Evolutionary conservation across 1,140 invertebrate species (phyloP), one percentile per base, ranked within the genome.

Genomic region (Platorchestia sp.): DNA sequence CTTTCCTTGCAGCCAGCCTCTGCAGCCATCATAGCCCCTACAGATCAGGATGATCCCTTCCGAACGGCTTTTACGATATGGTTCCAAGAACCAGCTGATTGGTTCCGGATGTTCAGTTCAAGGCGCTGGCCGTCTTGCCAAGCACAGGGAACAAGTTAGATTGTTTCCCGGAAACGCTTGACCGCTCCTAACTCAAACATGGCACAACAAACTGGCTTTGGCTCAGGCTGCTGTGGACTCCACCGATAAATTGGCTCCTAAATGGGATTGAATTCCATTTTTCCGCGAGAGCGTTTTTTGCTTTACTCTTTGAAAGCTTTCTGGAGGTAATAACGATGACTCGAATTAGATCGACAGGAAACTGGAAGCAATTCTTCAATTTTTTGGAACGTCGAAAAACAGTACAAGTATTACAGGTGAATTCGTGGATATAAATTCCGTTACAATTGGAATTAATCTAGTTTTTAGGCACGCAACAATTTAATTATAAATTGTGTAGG

Each of bases 121-220:
- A 44, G 87, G 27, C n/a, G 87, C 87, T 89, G 27, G 59, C 36
- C 87, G 36, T 89, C 87, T 89, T 6, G 41, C 41, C 22, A 89
- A 14, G 41, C 14, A 41, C 87, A 42, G 87, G 41, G 16, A 89
- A 89, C 87, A 89, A 89, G 87, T 89, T 89, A 89, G 87, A 89
- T 89, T 89, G 87, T 89, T 89, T 89, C 87, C 43, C 10, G 87
- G 87, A 89, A 89, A 44, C 41, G 87, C 87, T 89, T 89, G n/a
- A 89, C 43, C n/a, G 87, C 43, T 44, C 43, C 87, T 43, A 89
- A 42, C 87, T 89, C 43, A 89, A 1, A 75, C 43, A 42, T 89
- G 41, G 42, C 87, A 42, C 5, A 89, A 5, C 87, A 16, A 89
- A 89, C 87, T 42, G 87, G n/a, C 22, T 89, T 89, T 44, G 36